Base-by-base conservation (phyloP, 2,888 invertebrate genomes). In the Schizaphis graminum region DNA sequence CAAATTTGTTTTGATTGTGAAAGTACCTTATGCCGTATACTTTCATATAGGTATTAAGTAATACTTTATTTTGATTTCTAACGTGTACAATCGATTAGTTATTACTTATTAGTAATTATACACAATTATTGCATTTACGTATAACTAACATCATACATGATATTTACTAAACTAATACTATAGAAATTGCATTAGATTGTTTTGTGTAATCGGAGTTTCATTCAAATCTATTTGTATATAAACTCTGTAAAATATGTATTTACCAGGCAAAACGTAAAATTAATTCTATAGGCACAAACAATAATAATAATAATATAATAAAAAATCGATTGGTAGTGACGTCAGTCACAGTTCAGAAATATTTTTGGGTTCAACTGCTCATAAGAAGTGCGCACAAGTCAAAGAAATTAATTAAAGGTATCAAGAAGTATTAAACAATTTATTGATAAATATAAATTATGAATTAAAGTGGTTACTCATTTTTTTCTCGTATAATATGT, bases 381-480 rank as follows among this genome's bases (percentile, higher is more conserved):
- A 89, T 35, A 89, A 56, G 16, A 56, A 89, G 56, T 35, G 53
- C 13, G 24, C 56, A 56, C 41, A 41, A 56, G 35, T 89, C 11
- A 56, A 89, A 56, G 11, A 10, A 89, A 53, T 89, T 56, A 56
- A 89, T 89, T 89, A 41, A 86, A 86, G 47, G 44, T 44, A 86
- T 49, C 56, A 56, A 26, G 26, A 21, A 35, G 0, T 26, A 2
- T 41, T 5, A 24, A 86, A 86, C 11, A 56, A 56, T 89, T 89
- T 56, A 89, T 89, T 41, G 88, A 89, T 89, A 89, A 89, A 41
- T 56, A 41, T 41, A 35, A 89, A 56, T 41, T 89, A 53, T 41
- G 56, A 89, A 56, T 89, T 56, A 56, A 53, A 56, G 56, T 88
- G n/a, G 86, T 49, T 28, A 77, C 2, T 77, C 21, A 77, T 77